Percentiles rank a stretch among this genome's conserved stretches.
These are phyloP conservation scores for Excalfactoria chinensis DNA, from an alignment of 2,113 vertebrate genomes.

Conservation along the genomic window DNA sequence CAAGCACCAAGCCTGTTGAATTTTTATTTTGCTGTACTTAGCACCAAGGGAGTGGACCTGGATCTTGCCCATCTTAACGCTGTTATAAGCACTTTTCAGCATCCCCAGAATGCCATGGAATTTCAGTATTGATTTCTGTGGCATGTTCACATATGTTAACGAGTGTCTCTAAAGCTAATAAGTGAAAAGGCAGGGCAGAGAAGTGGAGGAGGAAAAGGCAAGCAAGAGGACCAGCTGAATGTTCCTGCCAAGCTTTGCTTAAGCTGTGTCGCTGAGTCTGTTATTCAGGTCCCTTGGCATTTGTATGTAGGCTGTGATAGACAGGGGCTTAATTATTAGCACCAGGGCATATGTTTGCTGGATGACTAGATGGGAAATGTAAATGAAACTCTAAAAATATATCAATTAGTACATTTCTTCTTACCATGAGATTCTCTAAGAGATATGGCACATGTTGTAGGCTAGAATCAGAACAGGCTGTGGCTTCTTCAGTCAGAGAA, in stretches of 20 bases:
- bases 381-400: neutral
- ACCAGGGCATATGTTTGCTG: slow-evolving; percentile 7
- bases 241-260: slow-evolving; percentile 38
- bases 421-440: neutral
- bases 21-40: slow-evolving; percentile 53
- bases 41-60: neutral
- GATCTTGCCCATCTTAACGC: neutral
- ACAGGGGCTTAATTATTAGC: slow-evolving; percentile 14
- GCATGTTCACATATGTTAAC: neutral
- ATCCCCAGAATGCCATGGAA: neutral
- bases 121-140: neutral
- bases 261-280: slow-evolving; percentile 8
- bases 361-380: neutral
- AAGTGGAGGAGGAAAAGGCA: neutral
- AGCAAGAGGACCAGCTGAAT: neutral
- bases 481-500: neutral
- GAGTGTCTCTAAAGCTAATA: slow-evolving; percentile 70
- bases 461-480: neutral
- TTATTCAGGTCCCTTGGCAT: neutral
- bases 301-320: slow-evolving; percentile 37
- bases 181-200: neutral
- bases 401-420: neutral
- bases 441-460: rapidly evolving
- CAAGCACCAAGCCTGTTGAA: neutral
- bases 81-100: slow-evolving; percentile 2